Evolutionary conservation across 2,113 vertebrate species (phyloP).

Genomic region (Genyomyrus donnyi): DNA sequence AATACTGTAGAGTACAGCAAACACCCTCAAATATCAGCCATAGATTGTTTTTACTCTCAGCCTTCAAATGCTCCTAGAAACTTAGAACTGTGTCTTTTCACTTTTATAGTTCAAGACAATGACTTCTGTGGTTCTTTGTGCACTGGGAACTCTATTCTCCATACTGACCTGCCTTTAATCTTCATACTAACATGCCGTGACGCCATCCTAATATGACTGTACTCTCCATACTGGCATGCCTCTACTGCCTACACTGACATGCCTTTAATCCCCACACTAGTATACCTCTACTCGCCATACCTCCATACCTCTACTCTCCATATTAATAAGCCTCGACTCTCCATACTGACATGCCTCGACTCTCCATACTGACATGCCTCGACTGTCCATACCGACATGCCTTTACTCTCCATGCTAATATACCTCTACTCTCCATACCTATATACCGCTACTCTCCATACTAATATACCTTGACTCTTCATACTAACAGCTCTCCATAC

Average conservation of each 20-base stretch:
- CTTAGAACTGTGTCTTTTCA: not conserved
- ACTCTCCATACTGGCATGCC: not conserved
- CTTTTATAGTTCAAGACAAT: not conserved
- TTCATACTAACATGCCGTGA: not conserved
- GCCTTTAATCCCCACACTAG: no score
- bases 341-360: no score
- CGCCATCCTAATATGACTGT: not conserved
- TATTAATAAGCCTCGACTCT: no score
- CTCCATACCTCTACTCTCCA: no score
- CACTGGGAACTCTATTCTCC: not conserved
- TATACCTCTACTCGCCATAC: no score
- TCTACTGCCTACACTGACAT: not conserved
- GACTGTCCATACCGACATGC: no score
- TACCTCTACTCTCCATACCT: no score
- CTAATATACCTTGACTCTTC: no score
- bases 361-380: no score
- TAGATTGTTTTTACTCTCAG: not conserved
- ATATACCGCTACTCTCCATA: no score
- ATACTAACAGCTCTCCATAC: no score
- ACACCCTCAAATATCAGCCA: not conserved
- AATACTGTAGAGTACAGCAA: not conserved
- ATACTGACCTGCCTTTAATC: not conserved
- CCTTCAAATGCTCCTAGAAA: not conserved
- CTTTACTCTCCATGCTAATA: no score
- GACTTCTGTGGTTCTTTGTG: not conserved